These are phyloP conservation scores for Eupithecia dodoneata DNA, from an alignment of 2,888 invertebrate genomes.

Conservation along the genomic window DNA sequence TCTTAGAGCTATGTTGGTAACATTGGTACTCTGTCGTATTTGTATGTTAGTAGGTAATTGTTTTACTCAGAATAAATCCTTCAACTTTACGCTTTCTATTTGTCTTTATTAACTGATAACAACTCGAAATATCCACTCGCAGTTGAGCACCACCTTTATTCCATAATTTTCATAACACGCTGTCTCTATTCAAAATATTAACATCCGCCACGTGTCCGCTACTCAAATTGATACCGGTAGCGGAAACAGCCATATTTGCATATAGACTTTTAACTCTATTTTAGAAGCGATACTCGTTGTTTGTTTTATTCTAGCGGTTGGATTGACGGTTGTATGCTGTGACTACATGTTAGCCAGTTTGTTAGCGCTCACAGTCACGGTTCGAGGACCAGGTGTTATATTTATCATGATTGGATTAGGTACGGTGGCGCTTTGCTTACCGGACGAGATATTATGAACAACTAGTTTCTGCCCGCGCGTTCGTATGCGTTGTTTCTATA, in stretches of 20 bases:
- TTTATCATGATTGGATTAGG: not conserved
- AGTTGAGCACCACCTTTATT: slow-evolving; percentile 55
- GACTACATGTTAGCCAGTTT: slow-evolving; percentile 21
- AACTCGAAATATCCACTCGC: not conserved
- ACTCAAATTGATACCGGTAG: slow-evolving; percentile 68
- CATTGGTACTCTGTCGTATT: too few species aligned
- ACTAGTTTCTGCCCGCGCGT: too few species aligned
- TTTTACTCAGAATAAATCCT: too few species aligned
- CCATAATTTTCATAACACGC: slow-evolving; percentile 66
- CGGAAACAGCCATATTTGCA: slow-evolving; percentile 70
- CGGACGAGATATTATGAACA: not conserved
- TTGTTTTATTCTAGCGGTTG: slow-evolving; percentile 30
- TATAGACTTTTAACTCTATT: slow-evolving; percentile 60
- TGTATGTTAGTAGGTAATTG: too few species aligned
- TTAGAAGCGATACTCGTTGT: slow-evolving; percentile 44
- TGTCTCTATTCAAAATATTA: slow-evolving; percentile 65
- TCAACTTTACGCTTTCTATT: not conserved
- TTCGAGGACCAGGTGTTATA: not conserved
- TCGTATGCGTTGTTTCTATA: too few species aligned
- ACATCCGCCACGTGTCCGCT: slow-evolving; percentile 43
- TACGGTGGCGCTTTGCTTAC: not conserved
- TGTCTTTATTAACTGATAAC: not conserved
- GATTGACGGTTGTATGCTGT: slow-evolving; percentile 32
- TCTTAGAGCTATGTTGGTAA: too few species aligned
- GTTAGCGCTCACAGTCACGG: slow-evolving; percentile 2